Conservation (phyloP, 2,888 invertebrate genomes). For the Abscondita cerata region DNA sequence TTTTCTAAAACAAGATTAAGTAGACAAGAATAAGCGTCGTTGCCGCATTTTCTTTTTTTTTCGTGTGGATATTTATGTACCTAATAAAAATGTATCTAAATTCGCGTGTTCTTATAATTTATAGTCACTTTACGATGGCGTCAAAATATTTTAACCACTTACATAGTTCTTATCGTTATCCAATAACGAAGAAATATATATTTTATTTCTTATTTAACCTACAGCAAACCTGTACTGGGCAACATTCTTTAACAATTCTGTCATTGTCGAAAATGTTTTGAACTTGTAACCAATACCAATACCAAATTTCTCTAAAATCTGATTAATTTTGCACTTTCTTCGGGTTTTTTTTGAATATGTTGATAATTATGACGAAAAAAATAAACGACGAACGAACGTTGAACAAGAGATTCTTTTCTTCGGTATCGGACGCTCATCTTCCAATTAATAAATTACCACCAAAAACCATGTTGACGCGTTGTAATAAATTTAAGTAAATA, state of each 20-base stretch:
- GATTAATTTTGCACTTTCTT: constrained; percentile 8
- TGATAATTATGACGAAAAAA: not conserved
- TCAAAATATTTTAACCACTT: not conserved
- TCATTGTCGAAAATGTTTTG: constrained; percentile 10
- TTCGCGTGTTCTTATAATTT: not conserved
- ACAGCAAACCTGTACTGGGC: constrained; percentile 1
- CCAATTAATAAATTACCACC: constrained; percentile 26
- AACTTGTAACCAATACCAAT: constrained; percentile 13
- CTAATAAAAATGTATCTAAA: not conserved
- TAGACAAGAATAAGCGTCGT: too few relatives aligned
- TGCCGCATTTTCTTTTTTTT: too few relatives aligned
- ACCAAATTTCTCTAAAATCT: constrained; percentile 5
- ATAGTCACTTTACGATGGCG: not conserved
- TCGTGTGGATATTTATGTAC: too few relatives aligned
- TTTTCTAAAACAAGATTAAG: too few relatives aligned
- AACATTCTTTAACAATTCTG: constrained; percentile 10
- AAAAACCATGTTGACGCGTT: constrained; percentile 18
- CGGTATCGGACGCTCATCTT: not conserved
- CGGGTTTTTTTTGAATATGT: not conserved
- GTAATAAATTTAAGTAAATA: constrained; percentile 30
- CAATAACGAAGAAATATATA: constrained; percentile 4
- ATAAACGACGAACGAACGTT: too few relatives aligned
- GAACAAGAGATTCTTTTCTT: too few relatives aligned
- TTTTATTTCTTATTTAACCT: constrained; percentile 10
- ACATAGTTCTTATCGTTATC: constrained; percentile 6